Evolutionary conservation across 2,113 vertebrate species (phyloP), one percentile per base, ranked within the genome.

Genomic region (Callopanchax toddi): DNA sequence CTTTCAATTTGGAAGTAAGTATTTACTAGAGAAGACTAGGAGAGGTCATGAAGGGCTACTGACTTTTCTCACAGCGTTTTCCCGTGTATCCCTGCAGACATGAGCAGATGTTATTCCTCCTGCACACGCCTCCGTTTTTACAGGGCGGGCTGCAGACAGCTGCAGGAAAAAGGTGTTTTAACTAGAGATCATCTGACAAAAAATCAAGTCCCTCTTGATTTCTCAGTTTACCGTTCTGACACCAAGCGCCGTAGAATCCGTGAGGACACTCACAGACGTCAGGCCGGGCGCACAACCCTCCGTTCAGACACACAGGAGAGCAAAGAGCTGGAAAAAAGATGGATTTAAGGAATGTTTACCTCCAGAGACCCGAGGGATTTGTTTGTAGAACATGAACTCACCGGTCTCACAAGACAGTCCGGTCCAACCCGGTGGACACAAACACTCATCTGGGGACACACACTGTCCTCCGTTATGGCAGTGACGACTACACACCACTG

Each of bases 401-500:
- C 93, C 91, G 17, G 80, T 93, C 74, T 94, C 88, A 5, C 93
- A 94, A 0, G 90, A 91, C 3, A 89, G 92, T 51, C 93, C 92
- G 5, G 86, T 93, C 93, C 93, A 95, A 2, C 92, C 94, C 0
- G 57, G 39, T 8, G 57, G 83, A 82, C 93, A 93, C 44, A 39
- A 56, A 50, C 94, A 94, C 80, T 92, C 80, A 1, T 94, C 93
- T 0, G 92, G 91, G 1, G 91, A 92, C 18, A 85, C 74, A 42
- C 93, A 94, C 49, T 79, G 80, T 11, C 93, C 93, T 0, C 93
- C 86, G 0, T 94, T 93, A 71, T 93, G 93, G 81, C 93, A 94
- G 84, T 94, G 93, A 16, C 75, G 90, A 67, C 58, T 93, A 50
- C 93, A 95, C 54, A 94, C 89, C 91, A 93, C 93, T 94, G 42